Evolutionary conservation across 2,797 vertebrate genomes (phyloP).

Genomic region (Staurois parvus): DNA sequence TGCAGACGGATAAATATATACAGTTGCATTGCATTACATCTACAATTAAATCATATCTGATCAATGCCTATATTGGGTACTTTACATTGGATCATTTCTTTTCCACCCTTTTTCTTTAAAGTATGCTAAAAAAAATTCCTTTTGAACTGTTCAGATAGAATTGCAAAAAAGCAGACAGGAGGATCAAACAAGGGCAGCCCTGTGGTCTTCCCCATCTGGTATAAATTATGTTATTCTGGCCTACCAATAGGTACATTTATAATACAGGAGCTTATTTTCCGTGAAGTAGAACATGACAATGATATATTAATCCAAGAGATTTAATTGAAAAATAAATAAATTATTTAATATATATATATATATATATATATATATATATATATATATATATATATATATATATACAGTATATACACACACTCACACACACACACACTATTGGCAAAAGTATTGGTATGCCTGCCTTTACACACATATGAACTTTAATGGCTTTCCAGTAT

Average conservation of each 20-base stretch:
- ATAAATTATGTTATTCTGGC: not conserved
- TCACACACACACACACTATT: too few species aligned
- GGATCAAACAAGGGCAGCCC: not conserved
- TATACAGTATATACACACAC: too few species aligned
- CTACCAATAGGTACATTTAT: not conserved
- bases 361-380: too few species aligned
- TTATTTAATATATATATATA: too few species aligned
- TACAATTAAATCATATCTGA: not conserved
- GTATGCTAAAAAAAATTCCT: conserved; percentile 6
- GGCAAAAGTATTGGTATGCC: too few species aligned
- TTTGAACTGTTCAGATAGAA: conserved; percentile 30
- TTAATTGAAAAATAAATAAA: too few species aligned
- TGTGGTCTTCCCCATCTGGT: not conserved
- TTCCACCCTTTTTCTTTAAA: not conserved
- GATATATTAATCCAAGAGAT: too few species aligned
- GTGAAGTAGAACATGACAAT: too few species aligned
- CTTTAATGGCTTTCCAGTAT: too few species aligned
- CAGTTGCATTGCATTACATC: not conserved
- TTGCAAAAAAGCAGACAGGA: not conserved
- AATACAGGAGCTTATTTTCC: not conserved
- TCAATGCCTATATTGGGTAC: not conserved
- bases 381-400: too few species aligned
- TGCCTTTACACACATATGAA: too few species aligned
- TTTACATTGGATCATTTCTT: not conserved
- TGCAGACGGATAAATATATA: conserved; percentile 53